phyloP scores from a whole-genome alignment of 2,113 vertebrate species.

The Thymallus thymallus region DNA sequence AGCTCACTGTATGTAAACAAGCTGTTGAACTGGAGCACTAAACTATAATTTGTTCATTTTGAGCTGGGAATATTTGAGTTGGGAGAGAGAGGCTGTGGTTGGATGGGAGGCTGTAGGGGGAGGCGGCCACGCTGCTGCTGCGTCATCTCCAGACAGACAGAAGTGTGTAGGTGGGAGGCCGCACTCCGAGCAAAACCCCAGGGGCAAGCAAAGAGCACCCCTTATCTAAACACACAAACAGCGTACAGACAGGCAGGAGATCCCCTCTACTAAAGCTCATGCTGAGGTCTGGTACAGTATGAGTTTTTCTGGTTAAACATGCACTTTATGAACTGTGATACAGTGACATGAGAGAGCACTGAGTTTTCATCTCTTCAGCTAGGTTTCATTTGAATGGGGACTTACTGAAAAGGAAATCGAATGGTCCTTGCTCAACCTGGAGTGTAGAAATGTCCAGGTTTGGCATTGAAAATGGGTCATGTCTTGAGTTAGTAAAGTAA shows the following conservation, averaged over 20 bases:
- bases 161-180: conserved; percentile 52
- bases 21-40: conserved; percentile 39
- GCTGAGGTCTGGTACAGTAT: not conserved
- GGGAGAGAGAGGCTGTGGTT: conserved; percentile 51
- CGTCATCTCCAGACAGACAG: conserved; percentile 64
- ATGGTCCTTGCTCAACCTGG: too few species aligned
- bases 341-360: too few species aligned
- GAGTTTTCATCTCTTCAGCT: too few species aligned
- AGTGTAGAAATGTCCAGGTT: too few species aligned
- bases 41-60: conserved; percentile 61
- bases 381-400: not conserved
- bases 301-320: not conserved
- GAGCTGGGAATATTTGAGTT: conserved; percentile 24
- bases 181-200: conserved; percentile 22
- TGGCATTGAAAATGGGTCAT: too few species aligned
- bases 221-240: not conserved
- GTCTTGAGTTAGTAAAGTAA: too few species aligned
- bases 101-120: conserved; percentile 35
- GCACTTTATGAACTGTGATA: too few species aligned
- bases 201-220: conserved; percentile 40
- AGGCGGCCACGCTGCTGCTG: conserved; percentile 31
- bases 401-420: not conserved
- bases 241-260: conserved; percentile 1
- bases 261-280: not conserved
- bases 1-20: not conserved